phyloP scores from a whole-genome alignment of 2,113 vertebrate species.

The Python bivittatus region DNA sequence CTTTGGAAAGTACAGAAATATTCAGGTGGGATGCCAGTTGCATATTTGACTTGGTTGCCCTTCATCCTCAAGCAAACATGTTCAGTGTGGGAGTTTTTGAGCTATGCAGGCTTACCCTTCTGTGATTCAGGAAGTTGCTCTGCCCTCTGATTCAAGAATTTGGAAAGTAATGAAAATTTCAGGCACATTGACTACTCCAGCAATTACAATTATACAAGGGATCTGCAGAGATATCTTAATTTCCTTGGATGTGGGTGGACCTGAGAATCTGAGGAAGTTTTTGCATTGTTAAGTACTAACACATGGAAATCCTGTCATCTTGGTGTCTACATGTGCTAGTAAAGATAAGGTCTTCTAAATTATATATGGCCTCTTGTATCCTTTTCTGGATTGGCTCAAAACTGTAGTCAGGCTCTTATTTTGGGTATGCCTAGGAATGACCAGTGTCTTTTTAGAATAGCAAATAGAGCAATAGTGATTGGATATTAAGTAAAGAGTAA shows the following conservation, averaged over 20 bases:
- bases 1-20: conserved; percentile 53
- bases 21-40: not conserved
- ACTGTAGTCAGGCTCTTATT: not conserved
- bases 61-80: conserved; percentile 44
- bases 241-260: not conserved
- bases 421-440: not conserved
- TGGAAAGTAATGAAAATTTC: not conserved
- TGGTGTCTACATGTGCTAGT: not conserved
- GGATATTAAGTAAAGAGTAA: not conserved
- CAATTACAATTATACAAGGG: not conserved
- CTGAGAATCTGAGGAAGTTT: not conserved
- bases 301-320: not conserved
- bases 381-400: conserved; percentile 7
- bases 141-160: not conserved
- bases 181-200: not conserved
- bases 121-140: not conserved
- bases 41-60: conserved; percentile 13
- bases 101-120: not conserved
- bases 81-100: not conserved
- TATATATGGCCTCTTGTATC: not conserved
- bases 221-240: not conserved
- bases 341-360: not conserved
- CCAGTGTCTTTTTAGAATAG: not conserved
- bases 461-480: not conserved
- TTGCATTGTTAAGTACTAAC: not conserved